Evolutionary conservation across 2,888 invertebrate species (phyloP).

Genomic region (Dimorphilus gyrociliatus): DNA sequence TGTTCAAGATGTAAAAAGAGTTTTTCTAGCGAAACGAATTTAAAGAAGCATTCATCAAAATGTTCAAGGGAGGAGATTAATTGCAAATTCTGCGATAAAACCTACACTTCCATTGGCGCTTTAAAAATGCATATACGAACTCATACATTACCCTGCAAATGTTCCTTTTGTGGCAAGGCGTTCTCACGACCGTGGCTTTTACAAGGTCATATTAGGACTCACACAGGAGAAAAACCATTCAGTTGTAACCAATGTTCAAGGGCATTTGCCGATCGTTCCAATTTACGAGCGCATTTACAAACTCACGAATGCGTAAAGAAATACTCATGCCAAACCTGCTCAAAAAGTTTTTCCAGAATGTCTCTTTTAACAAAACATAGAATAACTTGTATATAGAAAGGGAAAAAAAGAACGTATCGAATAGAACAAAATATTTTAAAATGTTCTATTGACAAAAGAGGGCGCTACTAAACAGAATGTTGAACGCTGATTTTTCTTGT

Average conservation of each 20-base stretch:
- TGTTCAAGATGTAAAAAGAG: too few relatives aligned
- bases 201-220: slow-evolving; percentile 90
- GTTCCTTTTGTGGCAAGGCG: slow-evolving; percentile 85
- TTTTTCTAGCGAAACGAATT: too few relatives aligned
- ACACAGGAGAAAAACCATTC: slow-evolving; percentile 95
- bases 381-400: too few relatives aligned
- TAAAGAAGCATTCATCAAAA: too few relatives aligned
- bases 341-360: slow-evolving; percentile 91
- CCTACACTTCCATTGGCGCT: slow-evolving; percentile 82
- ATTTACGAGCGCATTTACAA: slow-evolving; percentile 84
- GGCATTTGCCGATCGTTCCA: slow-evolving; percentile 89
- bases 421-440: too few relatives aligned
- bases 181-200: slow-evolving; percentile 92
- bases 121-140: slow-evolving; percentile 97
- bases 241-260: slow-evolving; percentile 83
- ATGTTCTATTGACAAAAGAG: too few relatives aligned
- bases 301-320: slow-evolving; percentile 95
- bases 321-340: slow-evolving; percentile 78
- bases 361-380: slow-evolving; percentile 81
- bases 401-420: too few relatives aligned
- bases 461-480: too few relatives aligned
- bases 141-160: slow-evolving; percentile 91
- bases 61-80: slow-evolving; percentile 82
- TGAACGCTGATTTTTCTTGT: too few relatives aligned
- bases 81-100: slow-evolving; percentile 89